phyloP scores from a whole-genome alignment of 2,888 invertebrate genomes.

The Drosophila colorata region DNA sequence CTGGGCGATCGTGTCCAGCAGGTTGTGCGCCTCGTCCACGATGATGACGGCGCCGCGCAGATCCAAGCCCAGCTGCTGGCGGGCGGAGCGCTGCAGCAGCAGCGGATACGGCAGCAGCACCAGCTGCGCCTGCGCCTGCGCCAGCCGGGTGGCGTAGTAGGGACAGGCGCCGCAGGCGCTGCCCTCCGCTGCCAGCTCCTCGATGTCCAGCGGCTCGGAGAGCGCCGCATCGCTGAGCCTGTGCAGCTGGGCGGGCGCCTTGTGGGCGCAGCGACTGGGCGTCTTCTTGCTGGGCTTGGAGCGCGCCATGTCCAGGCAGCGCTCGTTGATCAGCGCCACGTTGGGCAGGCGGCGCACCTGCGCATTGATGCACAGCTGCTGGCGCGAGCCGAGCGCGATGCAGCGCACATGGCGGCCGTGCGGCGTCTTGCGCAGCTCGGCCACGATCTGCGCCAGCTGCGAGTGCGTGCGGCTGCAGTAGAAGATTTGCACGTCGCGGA shows the following conservation, averaged over 20 bases:
- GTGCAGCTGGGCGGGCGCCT: slow-evolving; percentile 88
- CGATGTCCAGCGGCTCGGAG: slow-evolving; percentile 93
- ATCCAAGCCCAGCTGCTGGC: slow-evolving; percentile 89
- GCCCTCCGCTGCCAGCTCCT: slow-evolving; percentile 91
- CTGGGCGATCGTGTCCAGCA: slow-evolving; percentile 94
- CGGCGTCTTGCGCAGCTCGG: slow-evolving; percentile 94
- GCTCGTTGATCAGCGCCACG: slow-evolving; percentile 94
- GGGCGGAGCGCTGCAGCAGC: slow-evolving; percentile 91
- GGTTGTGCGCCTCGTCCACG: slow-evolving; percentile 98
- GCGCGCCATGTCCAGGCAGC: slow-evolving; percentile 90
- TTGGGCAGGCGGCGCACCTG: slow-evolving; percentile 90
- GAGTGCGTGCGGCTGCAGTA: slow-evolving; percentile 99
- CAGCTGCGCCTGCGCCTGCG: slow-evolving; percentile 93
- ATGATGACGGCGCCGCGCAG: slow-evolving; percentile 92
- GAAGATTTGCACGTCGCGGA: slow-evolving; percentile 88
- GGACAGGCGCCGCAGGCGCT: slow-evolving; percentile 93
- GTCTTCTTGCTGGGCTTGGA: slow-evolving; percentile 86
- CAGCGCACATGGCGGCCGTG: slow-evolving; percentile 90
- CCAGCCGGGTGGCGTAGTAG: slow-evolving; percentile 95
- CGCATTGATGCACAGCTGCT: slow-evolving; percentile 95
- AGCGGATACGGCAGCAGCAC: slow-evolving; percentile 92
- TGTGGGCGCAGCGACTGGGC: slow-evolving; percentile 88
- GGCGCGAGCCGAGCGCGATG: slow-evolving; percentile 94
- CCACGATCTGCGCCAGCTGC: slow-evolving; percentile 97
- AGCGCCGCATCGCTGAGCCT: slow-evolving; percentile 89